A percentile compares a stretch with the other conserved stretches of the same genome.
Evolutionary conservation across 2,797 vertebrate genomes (phyloP).

Genomic region (Brotula barbata): DNA sequence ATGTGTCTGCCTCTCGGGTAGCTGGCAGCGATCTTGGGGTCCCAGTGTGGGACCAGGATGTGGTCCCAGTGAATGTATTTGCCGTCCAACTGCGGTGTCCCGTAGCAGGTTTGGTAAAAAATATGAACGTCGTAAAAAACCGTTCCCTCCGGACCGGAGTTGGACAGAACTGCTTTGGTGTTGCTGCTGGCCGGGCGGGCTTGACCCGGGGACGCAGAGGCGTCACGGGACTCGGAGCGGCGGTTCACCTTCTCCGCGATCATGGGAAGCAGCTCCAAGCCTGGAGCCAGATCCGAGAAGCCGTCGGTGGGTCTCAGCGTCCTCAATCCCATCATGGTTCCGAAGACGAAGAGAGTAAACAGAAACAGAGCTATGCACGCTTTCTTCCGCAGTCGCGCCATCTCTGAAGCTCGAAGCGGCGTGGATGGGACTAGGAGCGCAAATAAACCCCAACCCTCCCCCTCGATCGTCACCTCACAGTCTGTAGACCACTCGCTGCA

Average conservation of each 20-base stretch:
- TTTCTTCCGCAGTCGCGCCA: constrained; percentile 86
- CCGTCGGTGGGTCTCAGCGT: constrained; percentile 86
- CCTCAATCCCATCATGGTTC: constrained; percentile 88
- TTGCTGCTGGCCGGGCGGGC: constrained; percentile 50
- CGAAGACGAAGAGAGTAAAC: constrained; percentile 87
- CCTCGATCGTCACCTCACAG: constrained; percentile 16
- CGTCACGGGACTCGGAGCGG: constrained; percentile 69
- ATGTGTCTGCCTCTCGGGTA: constrained; percentile 89
- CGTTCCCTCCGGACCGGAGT: constrained; percentile 74
- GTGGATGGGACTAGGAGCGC: constrained; percentile 6
- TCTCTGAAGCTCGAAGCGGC: constrained; percentile 49
- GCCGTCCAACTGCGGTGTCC: constrained; percentile 79
- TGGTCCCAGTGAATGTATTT: constrained; percentile 91
- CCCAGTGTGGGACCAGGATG: constrained; percentile 90
- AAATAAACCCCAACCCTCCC: constrained; percentile 10
- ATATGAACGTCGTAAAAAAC: constrained; percentile 87
- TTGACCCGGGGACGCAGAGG: constrained; percentile 72
- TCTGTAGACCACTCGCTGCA: constrained; percentile 7
- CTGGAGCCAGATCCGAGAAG: constrained; percentile 82
- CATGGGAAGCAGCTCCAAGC: constrained; percentile 79
- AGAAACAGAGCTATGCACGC: constrained; percentile 86
- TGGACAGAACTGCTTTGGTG: constrained; percentile 68
- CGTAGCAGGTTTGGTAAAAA: constrained; percentile 90
- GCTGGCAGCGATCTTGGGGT: constrained; percentile 89
- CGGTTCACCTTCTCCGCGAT: constrained; percentile 73